These are phyloP conservation scores for Lipotes vexillifer DNA, from an alignment of 2,113 vertebrate species.

Conservation along the genomic window DNA sequence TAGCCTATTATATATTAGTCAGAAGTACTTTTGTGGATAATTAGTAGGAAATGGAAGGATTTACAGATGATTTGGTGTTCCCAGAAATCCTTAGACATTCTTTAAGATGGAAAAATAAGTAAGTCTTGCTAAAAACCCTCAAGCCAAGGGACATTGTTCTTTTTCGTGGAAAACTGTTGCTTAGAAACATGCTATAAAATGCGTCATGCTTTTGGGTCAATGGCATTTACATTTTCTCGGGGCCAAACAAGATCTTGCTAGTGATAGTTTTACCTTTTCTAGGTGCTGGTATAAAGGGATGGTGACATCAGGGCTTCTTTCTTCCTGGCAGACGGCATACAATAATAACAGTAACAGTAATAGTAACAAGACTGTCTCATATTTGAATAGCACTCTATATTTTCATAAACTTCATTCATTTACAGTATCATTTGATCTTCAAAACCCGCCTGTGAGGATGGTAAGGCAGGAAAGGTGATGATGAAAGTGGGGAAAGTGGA, in stretches of 20 bases:
- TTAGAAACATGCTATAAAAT: constrained; percentile 62
- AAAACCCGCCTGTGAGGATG: neutral
- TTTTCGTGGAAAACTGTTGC: constrained; percentile 64
- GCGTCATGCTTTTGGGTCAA: neutral
- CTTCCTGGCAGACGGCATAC: neutral
- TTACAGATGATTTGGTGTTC: constrained; percentile 66
- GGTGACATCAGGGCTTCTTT: neutral
- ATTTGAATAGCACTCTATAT: neutral
- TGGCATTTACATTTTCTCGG: constrained; percentile 36
- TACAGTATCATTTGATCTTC: neutral
- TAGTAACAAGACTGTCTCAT: neutral
- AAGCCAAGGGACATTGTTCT: constrained; percentile 52
- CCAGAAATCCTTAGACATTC: constrained; percentile 68
- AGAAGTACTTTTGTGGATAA: constrained; percentile 70
- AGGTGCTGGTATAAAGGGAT: neutral
- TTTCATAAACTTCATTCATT: neutral
- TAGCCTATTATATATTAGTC: constrained; percentile 67
- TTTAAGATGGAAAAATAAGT: constrained; percentile 68
- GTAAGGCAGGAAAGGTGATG: neutral
- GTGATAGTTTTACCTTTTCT: neutral
- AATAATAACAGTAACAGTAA: neutral
- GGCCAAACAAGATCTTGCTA: constrained; percentile 8
- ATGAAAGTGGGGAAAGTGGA: neutral
- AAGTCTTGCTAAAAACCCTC: constrained; percentile 51
- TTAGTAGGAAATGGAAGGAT: constrained; percentile 73